A percentile compares a stretch with the other conserved stretches of the same genome.
Conservation (phyloP, 1,140 invertebrate genomes). For the Magallana gigas region DNA sequence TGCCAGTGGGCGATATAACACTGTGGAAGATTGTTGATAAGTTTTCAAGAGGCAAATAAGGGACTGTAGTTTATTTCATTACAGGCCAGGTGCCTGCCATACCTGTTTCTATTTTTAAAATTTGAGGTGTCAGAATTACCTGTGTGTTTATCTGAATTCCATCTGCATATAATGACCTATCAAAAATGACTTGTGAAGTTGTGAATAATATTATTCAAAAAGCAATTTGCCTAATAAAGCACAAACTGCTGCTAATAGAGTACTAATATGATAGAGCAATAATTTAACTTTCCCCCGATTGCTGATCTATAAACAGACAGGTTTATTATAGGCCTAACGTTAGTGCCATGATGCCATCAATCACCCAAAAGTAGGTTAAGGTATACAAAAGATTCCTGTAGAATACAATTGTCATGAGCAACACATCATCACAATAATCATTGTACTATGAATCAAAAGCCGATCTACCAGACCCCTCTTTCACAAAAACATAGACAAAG, state of each 20-base stretch:
- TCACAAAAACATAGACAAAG: too few species aligned
- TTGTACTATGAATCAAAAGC: too few species aligned
- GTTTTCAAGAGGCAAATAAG: too few species aligned
- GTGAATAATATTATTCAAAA: neutral
- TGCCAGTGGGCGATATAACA: too few species aligned
- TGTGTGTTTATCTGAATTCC: neutral
- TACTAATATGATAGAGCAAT: neutral
- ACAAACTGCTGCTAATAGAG: neutral
- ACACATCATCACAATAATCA: too few species aligned
- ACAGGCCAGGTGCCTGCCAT: neutral
- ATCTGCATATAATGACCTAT: neutral
- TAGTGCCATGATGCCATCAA: too few species aligned
- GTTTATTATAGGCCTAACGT: too few species aligned
- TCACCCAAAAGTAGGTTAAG: neutral
- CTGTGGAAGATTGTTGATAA: too few species aligned
- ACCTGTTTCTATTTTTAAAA: neutral
- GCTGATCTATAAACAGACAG: neutral
- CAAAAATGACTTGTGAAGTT: neutral
- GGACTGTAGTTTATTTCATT: neutral
- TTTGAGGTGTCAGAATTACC: neutral
- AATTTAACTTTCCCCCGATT: neutral
- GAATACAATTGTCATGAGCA: neutral
- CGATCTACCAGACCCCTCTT: too few species aligned
- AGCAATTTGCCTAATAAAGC: conserved; percentile 4
- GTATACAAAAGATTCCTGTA: neutral